Conservation (phyloP, 1,140 invertebrate genomes). For the Atta texana region DNA sequence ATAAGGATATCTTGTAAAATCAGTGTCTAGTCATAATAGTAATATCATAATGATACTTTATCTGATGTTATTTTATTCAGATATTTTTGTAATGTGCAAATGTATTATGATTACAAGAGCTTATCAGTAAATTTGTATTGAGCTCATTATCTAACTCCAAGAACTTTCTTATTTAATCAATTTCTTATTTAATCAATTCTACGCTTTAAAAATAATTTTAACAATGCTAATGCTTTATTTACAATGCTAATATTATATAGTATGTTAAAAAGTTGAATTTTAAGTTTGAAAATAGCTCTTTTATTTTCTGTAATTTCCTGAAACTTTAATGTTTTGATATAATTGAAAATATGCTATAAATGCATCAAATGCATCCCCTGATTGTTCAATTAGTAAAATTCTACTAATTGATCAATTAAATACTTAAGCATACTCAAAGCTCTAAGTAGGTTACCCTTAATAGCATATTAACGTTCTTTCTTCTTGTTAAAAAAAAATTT, state of each 20-base stretch:
- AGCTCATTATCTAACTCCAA: background rate
- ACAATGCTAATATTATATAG: background rate
- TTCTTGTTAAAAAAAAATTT: background rate
- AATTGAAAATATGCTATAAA: background rate
- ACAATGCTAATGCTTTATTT: conserved; percentile 15
- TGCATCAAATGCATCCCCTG: no score
- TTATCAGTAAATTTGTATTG: background rate
- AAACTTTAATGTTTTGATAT: background rate
- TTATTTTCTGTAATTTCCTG: no score
- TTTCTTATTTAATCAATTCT: background rate
- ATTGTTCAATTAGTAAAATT: no score
- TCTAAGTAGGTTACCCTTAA: background rate
- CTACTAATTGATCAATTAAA: no score
- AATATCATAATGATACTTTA: conserved; percentile 3
- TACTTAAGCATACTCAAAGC: no score
- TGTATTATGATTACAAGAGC: background rate
- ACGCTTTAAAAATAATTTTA: background rate
- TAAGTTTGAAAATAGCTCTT: background rate
- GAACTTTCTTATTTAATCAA: background rate
- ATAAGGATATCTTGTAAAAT: no score
- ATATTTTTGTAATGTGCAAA: background rate
- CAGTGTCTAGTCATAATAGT: background rate
- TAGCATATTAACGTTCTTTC: background rate
- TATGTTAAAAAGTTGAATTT: background rate
- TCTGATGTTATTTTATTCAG: background rate